phyloP scores from a whole-genome alignment of 1,140 invertebrate genomes.

The Caenorhabditis tropicalis region DNA sequence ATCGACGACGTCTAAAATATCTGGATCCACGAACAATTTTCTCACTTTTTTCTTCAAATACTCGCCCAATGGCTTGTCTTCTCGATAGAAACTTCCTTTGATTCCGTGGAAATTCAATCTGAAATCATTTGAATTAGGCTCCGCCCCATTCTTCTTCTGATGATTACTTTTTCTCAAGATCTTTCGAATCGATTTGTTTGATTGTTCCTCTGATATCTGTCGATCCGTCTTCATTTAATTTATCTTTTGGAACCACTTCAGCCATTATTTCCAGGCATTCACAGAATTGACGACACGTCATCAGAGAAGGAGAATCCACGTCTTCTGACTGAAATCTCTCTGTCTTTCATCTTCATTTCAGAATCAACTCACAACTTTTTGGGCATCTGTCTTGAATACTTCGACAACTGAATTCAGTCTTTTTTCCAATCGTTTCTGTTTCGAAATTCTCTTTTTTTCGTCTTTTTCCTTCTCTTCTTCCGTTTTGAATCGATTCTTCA shows the following conservation, averaged over 20 bases:
- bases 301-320: background rate
- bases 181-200: background rate
- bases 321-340: background rate
- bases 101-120: background rate
- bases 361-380: background rate
- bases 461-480: background rate
- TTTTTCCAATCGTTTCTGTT: background rate
- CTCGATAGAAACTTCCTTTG: background rate
- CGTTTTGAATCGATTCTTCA: background rate
- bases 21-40: background rate
- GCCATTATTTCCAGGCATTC: background rate
- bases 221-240: background rate
- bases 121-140: background rate
- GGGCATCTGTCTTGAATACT: background rate
- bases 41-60: constrained; percentile 39
- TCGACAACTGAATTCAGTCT: background rate
- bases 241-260: background rate
- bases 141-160: too few species aligned
- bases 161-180: background rate
- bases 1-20: background rate
- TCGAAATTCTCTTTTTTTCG: background rate
- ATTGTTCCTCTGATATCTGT: background rate
- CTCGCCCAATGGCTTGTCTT: constrained; percentile 21
- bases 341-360: background rate
- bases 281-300: background rate